Base-by-base conservation (phyloP, 2,797 vertebrate species). In the Danio kyathit region DNA sequence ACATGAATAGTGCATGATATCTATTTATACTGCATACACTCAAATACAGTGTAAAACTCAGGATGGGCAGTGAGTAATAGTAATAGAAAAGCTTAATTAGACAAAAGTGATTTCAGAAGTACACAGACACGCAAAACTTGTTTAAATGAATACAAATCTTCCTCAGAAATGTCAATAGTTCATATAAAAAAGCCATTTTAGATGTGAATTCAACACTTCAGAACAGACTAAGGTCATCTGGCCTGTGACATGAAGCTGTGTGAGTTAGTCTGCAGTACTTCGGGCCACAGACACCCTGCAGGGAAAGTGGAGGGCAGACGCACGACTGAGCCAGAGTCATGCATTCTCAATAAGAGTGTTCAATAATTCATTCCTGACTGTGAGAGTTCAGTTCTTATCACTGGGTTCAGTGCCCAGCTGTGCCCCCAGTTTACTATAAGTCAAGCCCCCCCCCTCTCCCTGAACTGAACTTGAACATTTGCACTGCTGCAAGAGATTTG, bases 311-410 rank as follows among this genome's bases (percentile, higher is more conserved):
- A 71, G 63, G 80, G 71, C 60, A 77, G 60, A 49, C 51, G n/a
- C 19, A 64, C 11, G 49, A 57, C 76, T 74, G 21, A 79, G 48
- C 77, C 43, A 83, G 19, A 86, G 76, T 82, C 77, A 86, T 85
- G 64, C 72, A 87, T 72, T 72, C 19, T 56, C 81, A 84, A 80
- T 73, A 82, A 66, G 78, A 81, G n/a, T 13, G 11, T 60, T 88
- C 85, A 86, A 84, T 86, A 80, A 87, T 87, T 87, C 56, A 87
- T 84, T 41, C 41, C 67, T 69, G 72, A 83, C 79, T 73, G 76
- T 73, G 76, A 80, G 43, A 71, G 40, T 71, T 79, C 67, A 72
- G 67, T 80, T 52, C 72, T 84, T 54, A 70, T 49, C 72, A 72
- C 57, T 43, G 70, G 60, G 19, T 74, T 85, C 81, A 87, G 48